Evolutionary conservation across 2,113 vertebrate species (phyloP).

Genomic region (Oryzias melastigma): DNA sequence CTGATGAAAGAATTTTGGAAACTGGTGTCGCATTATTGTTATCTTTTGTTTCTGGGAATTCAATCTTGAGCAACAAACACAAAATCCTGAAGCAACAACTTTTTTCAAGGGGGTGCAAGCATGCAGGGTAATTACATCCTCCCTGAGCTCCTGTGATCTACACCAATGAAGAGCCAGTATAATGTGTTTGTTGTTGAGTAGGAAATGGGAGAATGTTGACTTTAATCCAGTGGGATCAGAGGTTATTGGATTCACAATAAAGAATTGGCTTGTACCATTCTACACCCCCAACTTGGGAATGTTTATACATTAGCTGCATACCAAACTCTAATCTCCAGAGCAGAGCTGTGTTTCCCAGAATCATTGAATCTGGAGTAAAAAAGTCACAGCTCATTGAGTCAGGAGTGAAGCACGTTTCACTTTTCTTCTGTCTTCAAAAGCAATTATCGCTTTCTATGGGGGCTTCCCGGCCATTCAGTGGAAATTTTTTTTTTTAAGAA

Average conservation of each 20-base stretch:
- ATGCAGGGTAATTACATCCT: constrained; percentile 10
- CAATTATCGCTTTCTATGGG: too few species aligned
- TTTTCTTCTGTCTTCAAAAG: too few species aligned
- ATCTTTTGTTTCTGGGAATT: background rate
- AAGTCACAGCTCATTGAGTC: background rate
- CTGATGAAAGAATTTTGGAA: background rate
- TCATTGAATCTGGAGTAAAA: background rate
- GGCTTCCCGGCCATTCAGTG: too few species aligned
- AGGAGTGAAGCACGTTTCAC: too few species aligned
- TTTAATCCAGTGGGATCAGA: constrained; percentile 10
- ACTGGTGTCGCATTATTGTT: background rate
- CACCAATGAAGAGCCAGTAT: constrained; percentile 14
- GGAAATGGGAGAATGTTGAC: constrained; percentile 6
- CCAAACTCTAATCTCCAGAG: constrained; percentile 14
- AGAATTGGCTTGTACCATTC: constrained; percentile 12
- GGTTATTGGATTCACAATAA: too few species aligned
- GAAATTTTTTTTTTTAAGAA: too few species aligned
- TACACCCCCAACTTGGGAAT: constrained; percentile 6
- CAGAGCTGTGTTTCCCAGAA: constrained; percentile 16
- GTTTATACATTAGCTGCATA: background rate
- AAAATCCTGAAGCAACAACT: background rate
- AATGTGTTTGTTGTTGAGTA: constrained; percentile 1
- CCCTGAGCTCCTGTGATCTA: constrained; percentile 12
- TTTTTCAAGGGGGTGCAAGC: background rate
- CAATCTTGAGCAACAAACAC: background rate